phyloP scores from a whole-genome alignment of 2,797 vertebrate genomes.

The Antennarius maculatus region DNA sequence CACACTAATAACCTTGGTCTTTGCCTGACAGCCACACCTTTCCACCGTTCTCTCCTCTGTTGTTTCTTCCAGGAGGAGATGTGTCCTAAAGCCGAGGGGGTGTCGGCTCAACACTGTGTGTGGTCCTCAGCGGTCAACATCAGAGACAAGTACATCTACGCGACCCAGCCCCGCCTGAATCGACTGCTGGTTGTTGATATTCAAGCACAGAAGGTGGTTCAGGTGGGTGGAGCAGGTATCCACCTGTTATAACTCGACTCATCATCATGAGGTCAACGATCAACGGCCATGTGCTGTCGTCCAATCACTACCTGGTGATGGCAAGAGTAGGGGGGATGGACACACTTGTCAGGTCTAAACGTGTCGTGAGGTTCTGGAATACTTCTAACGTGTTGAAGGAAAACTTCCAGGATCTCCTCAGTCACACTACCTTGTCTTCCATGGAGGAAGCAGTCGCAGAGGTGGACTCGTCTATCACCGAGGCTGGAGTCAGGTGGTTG shows the following conservation, averaged over 20 bases:
- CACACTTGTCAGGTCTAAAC: too few relatives aligned
- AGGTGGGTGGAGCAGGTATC: conserved; percentile 81
- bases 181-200: conserved; percentile 91
- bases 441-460: too few relatives aligned
- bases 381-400: too few relatives aligned
- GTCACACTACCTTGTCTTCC: too few relatives aligned
- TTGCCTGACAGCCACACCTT: neutral
- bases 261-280: neutral
- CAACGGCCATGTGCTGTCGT: too few relatives aligned
- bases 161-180: conserved; percentile 88
- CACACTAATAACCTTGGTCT: too few relatives aligned
- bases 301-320: too few relatives aligned
- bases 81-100: conserved; percentile 85
- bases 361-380: too few relatives aligned
- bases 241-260: conserved; percentile 1
- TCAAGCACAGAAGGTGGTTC: conserved; percentile 91
- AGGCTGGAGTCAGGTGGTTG: too few relatives aligned
- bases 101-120: conserved; percentile 83
- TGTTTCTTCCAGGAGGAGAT: conserved; percentile 88
- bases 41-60: conserved; percentile 37
- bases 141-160: conserved; percentile 93
- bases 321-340: too few relatives aligned
- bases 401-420: too few relatives aligned
- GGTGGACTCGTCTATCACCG: too few relatives aligned
- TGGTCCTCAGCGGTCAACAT: conserved; percentile 94